Percentiles rank a stretch among this genome's conserved stretches.
These are phyloP conservation scores for Danio rerio DNA, from an alignment of 2,113 vertebrate species.

Conservation along the genomic window DNA sequence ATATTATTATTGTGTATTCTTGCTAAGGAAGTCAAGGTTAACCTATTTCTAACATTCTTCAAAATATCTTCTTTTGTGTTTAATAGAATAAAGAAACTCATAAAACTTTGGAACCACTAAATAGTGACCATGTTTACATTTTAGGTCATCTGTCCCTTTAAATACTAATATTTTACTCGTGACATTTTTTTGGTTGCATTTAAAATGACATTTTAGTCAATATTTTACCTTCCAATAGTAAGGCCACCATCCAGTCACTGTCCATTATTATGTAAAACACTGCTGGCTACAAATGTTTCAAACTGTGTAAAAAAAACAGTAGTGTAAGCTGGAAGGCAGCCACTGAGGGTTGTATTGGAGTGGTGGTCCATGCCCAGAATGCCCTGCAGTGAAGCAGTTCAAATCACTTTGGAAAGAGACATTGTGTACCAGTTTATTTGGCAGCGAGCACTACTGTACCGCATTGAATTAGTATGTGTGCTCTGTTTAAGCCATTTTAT, in stretches of 20 bases:
- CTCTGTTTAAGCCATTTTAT: background rate
- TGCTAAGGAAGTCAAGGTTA: too few species aligned
- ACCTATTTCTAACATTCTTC: too few species aligned
- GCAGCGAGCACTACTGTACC: conserved; percentile 1
- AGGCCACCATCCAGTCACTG: background rate
- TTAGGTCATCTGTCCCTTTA: too few species aligned
- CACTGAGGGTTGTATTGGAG: conserved; percentile 59
- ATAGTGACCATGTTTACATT: too few species aligned
- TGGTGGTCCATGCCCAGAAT: conserved; percentile 28
- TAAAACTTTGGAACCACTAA: too few species aligned
- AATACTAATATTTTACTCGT: too few species aligned
- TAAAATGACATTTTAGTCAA: too few species aligned
- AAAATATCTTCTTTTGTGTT: too few species aligned
- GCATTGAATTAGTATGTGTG: background rate
- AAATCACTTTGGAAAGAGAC: conserved; percentile 37
- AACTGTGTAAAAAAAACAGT: conserved; percentile 45
- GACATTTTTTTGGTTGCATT: too few species aligned
- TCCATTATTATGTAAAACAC: conserved; percentile 55
- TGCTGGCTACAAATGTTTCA: conserved; percentile 48
- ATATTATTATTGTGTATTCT: too few species aligned
- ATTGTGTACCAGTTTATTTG: conserved; percentile 31
- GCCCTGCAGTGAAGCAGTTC: conserved; percentile 40
- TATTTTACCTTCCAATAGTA: background rate
- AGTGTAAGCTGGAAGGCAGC: conserved; percentile 64
- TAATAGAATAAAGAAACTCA: too few species aligned